These are phyloP conservation scores for Cryptomyrus ogoouensis DNA, from an alignment of 2,113 vertebrate genomes.

Conservation along the genomic window DNA sequence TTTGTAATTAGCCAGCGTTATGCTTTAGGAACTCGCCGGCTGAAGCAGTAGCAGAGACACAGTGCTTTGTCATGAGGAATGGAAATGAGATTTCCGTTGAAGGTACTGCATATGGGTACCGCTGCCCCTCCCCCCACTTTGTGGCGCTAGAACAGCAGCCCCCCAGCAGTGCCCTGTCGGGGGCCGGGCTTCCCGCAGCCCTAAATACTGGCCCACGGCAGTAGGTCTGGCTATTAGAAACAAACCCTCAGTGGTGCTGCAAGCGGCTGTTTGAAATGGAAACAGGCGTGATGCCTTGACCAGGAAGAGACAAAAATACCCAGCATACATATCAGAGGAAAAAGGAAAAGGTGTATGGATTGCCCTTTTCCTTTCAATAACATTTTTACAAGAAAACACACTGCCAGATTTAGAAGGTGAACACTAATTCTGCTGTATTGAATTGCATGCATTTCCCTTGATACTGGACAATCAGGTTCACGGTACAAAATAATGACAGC, in stretches of 20 bases:
- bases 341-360: slow-evolving; percentile 55
- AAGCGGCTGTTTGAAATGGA: slow-evolving; percentile 25
- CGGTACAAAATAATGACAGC: not conserved
- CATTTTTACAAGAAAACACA: not conserved
- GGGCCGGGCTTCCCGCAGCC: slow-evolving; percentile 9
- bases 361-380: slow-evolving; percentile 30
- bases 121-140: slow-evolving; percentile 36
- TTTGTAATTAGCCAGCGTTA: slow-evolving; percentile 33
- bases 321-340: slow-evolving; percentile 26
- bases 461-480: not conserved
- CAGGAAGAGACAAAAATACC: slow-evolving; percentile 20
- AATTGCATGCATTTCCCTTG: not conserved
- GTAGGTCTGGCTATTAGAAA: slow-evolving; percentile 11
- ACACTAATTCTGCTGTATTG: slow-evolving; percentile 45
- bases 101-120: slow-evolving; percentile 35
- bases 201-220: not conserved
- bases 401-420: slow-evolving; percentile 35
- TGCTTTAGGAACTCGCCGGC: slow-evolving; percentile 34
- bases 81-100: slow-evolving; percentile 30
- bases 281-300: not conserved
- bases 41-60: slow-evolving; percentile 25
- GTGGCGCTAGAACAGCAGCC: slow-evolving; percentile 35
- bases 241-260: slow-evolving; percentile 29
- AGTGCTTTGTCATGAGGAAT: slow-evolving; percentile 27
- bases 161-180: slow-evolving; percentile 19